phyloP scores from a whole-genome alignment of 2,888 invertebrate species.

The Boloria euphrosyne region DNA sequence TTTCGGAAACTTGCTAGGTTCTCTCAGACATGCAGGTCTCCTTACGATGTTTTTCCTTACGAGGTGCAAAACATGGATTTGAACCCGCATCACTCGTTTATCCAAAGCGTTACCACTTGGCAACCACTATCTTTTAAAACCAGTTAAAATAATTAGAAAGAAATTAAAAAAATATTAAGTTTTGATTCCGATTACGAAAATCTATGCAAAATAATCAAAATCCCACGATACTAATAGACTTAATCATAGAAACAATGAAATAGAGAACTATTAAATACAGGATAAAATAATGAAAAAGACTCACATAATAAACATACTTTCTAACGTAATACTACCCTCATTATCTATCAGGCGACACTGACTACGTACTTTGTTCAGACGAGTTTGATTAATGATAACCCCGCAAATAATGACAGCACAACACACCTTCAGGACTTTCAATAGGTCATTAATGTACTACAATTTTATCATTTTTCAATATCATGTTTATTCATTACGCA shows the following conservation, averaged over 20 bases:
- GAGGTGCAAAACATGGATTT: too few species aligned
- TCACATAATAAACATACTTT: not conserved
- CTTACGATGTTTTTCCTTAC: too few species aligned
- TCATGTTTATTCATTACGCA: not conserved
- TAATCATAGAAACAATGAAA: not conserved
- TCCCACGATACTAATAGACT: too few species aligned
- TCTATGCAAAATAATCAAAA: too few species aligned
- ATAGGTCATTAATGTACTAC: constrained; percentile 25
- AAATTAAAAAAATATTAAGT: too few species aligned
- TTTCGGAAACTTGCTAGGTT: too few species aligned
- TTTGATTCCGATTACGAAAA: too few species aligned
- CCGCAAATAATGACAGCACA: constrained; percentile 39
- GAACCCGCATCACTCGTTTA: too few species aligned
- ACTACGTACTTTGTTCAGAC: constrained; percentile 41
- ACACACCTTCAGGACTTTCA: constrained; percentile 40
- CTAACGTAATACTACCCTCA: constrained; percentile 37
- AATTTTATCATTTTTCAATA: constrained; percentile 7
- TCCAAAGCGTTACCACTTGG: too few species aligned
- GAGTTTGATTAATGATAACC: constrained; percentile 46
- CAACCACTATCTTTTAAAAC: too few species aligned
- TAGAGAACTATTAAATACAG: not conserved
- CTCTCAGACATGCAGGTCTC: too few species aligned
- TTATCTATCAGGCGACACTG: constrained; percentile 41
- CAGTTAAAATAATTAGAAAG: too few species aligned
- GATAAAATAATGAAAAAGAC: not conserved